Conservation (phyloP, 2,113 vertebrate genomes). For the Alouatta palliata region DNA sequence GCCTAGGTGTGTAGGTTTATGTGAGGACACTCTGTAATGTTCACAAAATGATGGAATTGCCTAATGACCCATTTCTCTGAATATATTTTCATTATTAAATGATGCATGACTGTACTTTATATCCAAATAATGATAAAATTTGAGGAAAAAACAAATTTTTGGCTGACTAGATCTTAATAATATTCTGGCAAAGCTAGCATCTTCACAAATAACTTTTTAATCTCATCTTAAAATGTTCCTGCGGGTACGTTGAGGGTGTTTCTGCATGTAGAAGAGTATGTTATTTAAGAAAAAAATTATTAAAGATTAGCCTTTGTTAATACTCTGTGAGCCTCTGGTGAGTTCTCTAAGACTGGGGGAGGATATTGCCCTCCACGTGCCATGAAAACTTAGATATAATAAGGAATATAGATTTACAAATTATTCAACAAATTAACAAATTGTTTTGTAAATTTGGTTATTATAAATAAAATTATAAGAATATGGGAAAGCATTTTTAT, state of each 20-base stretch:
- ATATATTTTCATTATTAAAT: neutral
- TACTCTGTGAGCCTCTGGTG: neutral
- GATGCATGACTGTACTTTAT: neutral
- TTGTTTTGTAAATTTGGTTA: neutral
- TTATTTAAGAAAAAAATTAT: neutral
- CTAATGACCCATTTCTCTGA: neutral
- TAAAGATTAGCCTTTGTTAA: neutral
- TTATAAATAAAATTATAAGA: conserved; percentile 26
- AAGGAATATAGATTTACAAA: neutral
- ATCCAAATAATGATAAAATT: neutral
- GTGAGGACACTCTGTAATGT: neutral
- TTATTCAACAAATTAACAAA: neutral
- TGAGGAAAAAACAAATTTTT: neutral
- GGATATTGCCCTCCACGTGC: neutral
- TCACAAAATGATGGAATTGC: neutral
- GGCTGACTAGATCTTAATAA: neutral
- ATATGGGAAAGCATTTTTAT: neutral
- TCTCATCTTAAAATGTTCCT: neutral
- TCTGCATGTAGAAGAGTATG: neutral
- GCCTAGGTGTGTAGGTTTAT: neutral
- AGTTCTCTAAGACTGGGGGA: neutral
- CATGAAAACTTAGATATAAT: neutral
- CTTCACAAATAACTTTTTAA: neutral
- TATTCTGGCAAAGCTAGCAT: neutral
- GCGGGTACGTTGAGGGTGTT: neutral